Percentiles rank a stretch among this genome's conserved stretches.
phyloP scores from a whole-genome alignment of 2,888 invertebrate genomes.

The Dasypolia templi region DNA sequence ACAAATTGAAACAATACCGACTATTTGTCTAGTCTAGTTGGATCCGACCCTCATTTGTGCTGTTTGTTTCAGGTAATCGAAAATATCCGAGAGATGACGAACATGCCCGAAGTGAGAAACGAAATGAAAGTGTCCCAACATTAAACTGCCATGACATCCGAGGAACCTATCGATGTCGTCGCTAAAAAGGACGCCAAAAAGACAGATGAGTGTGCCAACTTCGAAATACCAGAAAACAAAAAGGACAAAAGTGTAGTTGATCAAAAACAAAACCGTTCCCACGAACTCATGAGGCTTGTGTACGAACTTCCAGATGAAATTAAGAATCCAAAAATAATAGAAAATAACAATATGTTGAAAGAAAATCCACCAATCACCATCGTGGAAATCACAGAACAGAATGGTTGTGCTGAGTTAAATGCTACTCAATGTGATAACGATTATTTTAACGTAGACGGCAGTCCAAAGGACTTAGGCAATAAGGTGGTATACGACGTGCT shows the following conservation, averaged over 20 bases:
- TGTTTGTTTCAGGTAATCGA: conserved; percentile 65
- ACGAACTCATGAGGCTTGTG: conserved; percentile 87
- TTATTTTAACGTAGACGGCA: conserved; percentile 77
- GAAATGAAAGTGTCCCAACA: conserved; percentile 67
- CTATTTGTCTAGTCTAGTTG: conserved; percentile 47
- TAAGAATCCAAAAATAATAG: conserved; percentile 75
- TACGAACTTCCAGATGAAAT: conserved; percentile 88
- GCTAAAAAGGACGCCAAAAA: conserved; percentile 83
- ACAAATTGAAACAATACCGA: conserved; percentile 54
- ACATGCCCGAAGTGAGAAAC: conserved; percentile 60
- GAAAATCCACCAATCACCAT: conserved; percentile 88
- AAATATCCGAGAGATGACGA: conserved; percentile 77
- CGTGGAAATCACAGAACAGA: conserved; percentile 86
- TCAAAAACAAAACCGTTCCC: conserved; percentile 75
- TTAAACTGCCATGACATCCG: conserved; percentile 86
- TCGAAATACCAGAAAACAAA: conserved; percentile 77
- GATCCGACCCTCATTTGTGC: conserved; percentile 37
- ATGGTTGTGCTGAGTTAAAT: conserved; percentile 86
- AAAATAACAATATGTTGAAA: conserved; percentile 87
- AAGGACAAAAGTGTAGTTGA: conserved; percentile 77
- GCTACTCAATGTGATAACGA: conserved; percentile 80
- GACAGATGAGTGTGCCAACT: conserved; percentile 78
- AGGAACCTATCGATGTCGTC: conserved; percentile 85
- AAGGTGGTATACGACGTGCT: conserved; percentile 84
- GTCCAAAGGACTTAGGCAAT: conserved; percentile 84